Evolutionary conservation across 2,888 invertebrate species (phyloP).

Genomic region (Clitarchus hookeri): DNA sequence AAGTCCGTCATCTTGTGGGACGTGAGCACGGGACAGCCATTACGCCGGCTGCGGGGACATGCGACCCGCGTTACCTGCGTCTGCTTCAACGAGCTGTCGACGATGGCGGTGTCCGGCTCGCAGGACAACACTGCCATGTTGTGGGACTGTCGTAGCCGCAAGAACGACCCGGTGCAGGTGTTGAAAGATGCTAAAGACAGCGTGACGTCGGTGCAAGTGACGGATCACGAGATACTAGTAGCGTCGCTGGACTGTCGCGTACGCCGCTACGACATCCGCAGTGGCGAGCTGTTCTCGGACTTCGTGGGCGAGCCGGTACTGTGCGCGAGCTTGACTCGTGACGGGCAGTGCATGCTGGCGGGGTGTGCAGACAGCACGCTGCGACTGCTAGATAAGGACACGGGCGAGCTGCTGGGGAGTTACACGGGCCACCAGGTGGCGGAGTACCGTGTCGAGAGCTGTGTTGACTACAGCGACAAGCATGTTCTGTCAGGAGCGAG

Average conservation of each 20-base stretch:
- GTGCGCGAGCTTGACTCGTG: slow-evolving; percentile 82
- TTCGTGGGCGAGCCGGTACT: slow-evolving; percentile 85
- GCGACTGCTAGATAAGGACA: slow-evolving; percentile 85
- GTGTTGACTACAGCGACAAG: slow-evolving; percentile 81
- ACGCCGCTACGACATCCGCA: slow-evolving; percentile 88
- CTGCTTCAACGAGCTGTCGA: slow-evolving; percentile 92
- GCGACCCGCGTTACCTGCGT: slow-evolving; percentile 85
- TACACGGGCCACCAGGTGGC: slow-evolving; percentile 83
- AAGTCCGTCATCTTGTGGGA: slow-evolving; percentile 96
- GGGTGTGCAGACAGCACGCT: slow-evolving; percentile 84
- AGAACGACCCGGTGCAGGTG: slow-evolving; percentile 72
- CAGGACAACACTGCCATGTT: slow-evolving; percentile 90
- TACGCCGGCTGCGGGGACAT: slow-evolving; percentile 85
- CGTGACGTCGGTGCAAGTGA: slow-evolving; percentile 76
- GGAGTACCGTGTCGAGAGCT: slow-evolving; percentile 86
- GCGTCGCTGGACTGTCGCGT: slow-evolving; percentile 88
- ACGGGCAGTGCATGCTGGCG: slow-evolving; percentile 88
- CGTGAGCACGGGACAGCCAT: slow-evolving; percentile 86
- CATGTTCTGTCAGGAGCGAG: slow-evolving; percentile 89
- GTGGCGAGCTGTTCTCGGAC: slow-evolving; percentile 81
- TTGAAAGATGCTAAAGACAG: slow-evolving; percentile 89
- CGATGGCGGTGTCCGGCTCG: slow-evolving; percentile 89
- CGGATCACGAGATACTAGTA: slow-evolving; percentile 87
- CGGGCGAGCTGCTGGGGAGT: slow-evolving; percentile 74
- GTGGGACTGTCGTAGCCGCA: slow-evolving; percentile 81